Conservation (phyloP, 1,140 invertebrate genomes). For the Maniola jurtina region DNA sequence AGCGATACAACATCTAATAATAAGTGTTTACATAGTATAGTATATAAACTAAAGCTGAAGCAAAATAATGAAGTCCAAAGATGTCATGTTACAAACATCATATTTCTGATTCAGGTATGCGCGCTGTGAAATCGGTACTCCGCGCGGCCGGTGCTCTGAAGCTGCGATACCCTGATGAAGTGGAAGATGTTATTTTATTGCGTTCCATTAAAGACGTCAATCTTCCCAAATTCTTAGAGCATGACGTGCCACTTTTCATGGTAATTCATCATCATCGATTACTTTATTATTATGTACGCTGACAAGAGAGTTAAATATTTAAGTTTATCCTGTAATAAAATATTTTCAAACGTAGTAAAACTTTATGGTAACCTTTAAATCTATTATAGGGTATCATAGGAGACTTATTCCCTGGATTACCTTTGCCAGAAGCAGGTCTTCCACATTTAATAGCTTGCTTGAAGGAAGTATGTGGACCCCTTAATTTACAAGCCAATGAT, state of each 20-base stretch:
- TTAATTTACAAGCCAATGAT: conserved; percentile 90
- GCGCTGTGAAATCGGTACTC: conserved; percentile 93
- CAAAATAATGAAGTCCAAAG: background rate
- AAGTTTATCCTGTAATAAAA: background rate
- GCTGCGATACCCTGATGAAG: conserved; percentile 91
- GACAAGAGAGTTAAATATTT: too few relatives aligned
- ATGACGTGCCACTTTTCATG: conserved; percentile 92
- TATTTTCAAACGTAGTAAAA: background rate
- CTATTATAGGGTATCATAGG: conserved; percentile 89
- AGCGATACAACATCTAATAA: too few relatives aligned
- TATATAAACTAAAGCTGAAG: too few relatives aligned
- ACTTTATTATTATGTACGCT: too few relatives aligned
- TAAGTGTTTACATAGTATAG: too few relatives aligned
- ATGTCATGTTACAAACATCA: conserved; percentile 5
- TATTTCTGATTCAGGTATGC: conserved; percentile 81
- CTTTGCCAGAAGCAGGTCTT: conserved; percentile 83
- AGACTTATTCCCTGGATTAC: conserved; percentile 94
- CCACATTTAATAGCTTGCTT: conserved; percentile 80
- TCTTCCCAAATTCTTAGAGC: conserved; percentile 93
- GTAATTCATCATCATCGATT: conserved; percentile 67
- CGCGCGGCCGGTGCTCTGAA: conserved; percentile 94
- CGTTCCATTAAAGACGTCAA: conserved; percentile 97
- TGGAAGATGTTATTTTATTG: conserved; percentile 89
- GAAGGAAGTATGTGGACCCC: conserved; percentile 83
- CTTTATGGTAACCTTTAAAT: background rate